Base-by-base conservation (phyloP, 2,113 vertebrate genomes). In the Pipa parva region DNA sequence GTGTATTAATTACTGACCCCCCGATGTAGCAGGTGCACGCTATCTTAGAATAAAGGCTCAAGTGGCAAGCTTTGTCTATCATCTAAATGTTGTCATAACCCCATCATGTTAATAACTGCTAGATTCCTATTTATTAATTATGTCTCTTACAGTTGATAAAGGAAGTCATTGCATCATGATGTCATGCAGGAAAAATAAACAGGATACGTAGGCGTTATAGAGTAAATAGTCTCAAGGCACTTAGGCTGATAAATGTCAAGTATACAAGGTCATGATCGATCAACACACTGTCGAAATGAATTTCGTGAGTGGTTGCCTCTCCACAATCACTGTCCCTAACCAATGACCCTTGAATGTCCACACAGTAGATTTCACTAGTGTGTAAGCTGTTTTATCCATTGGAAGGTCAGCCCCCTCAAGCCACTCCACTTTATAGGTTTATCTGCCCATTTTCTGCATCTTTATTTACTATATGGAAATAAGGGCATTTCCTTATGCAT, bases 1-100 rank as follows among this genome's bases (percentile, higher is more conserved):
- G 89, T 94, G 95, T 91, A 96, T 97, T 94, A 95, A 97, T 90
- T 90, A 70, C 75, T 84, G 90, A 92, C 91, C 92, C 83, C 82
- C 81, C 94, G 92, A 92, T 95, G 91, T 88, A 69, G 91, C 92
- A 92, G 90, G 88, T 90, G 88, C 88, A 90, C 87, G 86, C 85
- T 91, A n/a, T n/a, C n/a, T n/a, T n/a, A n/a, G n/a, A n/a, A n/a
- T n/a, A n/a, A n/a, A n/a, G n/a, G n/a, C n/a, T n/a, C n/a, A n/a
- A n/a, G n/a, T n/a, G n/a, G n/a, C n/a, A n/a, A n/a, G n/a, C n/a
- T n/a, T n/a, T n/a, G n/a, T n/a, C n/a, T n/a, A n/a, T n/a, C n/a
- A n/a, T n/a, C n/a, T n/a, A n/a, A n/a, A n/a, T n/a, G n/a, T n/a
- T n/a, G n/a, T n/a, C n/a, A n/a, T n/a, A n/a, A n/a, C n/a, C n/a